phyloP scores from a whole-genome alignment of 2,797 vertebrate genomes.

The Tympanoctomys barrerae region DNA sequence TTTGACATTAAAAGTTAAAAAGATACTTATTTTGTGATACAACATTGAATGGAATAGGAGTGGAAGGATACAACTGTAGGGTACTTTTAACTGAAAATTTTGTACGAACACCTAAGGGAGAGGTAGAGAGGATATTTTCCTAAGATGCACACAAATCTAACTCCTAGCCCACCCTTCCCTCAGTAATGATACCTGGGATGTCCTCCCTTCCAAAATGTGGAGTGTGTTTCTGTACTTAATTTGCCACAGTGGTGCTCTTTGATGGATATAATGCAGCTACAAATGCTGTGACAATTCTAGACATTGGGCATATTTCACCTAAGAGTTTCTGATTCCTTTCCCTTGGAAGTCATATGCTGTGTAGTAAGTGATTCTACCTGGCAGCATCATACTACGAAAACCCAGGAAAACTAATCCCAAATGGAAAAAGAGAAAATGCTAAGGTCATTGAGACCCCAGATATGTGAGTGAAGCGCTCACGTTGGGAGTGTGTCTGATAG shows the following conservation, averaged over 20 bases:
- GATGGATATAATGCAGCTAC: background rate
- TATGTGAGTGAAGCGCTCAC: background rate
- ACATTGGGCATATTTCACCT: background rate
- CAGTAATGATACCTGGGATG: background rate
- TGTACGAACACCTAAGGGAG: conserved; percentile 3
- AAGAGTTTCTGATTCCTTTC: background rate
- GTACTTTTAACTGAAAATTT: background rate
- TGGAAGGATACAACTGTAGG: background rate
- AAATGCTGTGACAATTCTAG: background rate
- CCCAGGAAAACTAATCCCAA: background rate
- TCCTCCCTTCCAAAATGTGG: background rate
- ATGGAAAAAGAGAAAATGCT: background rate
- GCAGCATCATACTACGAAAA: background rate
- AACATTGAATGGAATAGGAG: background rate
- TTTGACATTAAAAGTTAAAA: conserved; percentile 37
- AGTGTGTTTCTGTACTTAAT: background rate
- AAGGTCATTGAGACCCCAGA: background rate
- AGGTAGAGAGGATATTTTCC: no score
- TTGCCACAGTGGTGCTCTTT: background rate
- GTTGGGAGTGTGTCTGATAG: background rate
- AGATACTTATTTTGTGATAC: background rate
- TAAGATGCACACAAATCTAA: background rate
- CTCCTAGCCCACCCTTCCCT: background rate
- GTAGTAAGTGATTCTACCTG: background rate
- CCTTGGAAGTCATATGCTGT: background rate